Percentiles rank a stretch among this genome's conserved stretches.
phyloP scores from a whole-genome alignment of 2,888 invertebrate species.

The Cosmopolites sordidus region DNA sequence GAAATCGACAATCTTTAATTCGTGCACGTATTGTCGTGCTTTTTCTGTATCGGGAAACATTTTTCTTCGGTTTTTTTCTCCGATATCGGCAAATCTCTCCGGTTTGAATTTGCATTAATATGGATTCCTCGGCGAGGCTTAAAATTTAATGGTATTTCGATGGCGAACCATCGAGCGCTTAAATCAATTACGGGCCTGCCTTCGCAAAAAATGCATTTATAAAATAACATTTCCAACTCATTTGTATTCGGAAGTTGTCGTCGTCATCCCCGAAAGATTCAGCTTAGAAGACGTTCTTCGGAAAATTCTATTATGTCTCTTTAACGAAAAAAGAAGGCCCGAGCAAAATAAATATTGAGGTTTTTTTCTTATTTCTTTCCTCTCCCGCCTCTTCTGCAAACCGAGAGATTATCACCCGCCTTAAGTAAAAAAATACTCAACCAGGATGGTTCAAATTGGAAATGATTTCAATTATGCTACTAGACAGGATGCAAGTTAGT shows the following conservation, averaged over 20 bases:
- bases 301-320: not conserved
- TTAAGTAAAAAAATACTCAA: no score
- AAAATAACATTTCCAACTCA: not conserved
- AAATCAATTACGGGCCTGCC: slow-evolving; percentile 1
- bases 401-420: no score
- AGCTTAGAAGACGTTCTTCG: not conserved
- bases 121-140: not conserved
- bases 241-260: not conserved
- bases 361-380: no score
- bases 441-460: no score
- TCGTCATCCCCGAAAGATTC: not conserved
- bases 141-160: slow-evolving; percentile 2
- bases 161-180: slow-evolving; percentile 1
- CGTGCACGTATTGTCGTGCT: not conserved
- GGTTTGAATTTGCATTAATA: not conserved
- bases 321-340: not conserved
- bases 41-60: not conserved
- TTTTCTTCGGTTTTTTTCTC: not conserved
- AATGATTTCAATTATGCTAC: no score
- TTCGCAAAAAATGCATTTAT: not conserved
- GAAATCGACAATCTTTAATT: not conserved
- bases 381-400: no score
- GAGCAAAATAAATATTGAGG: not conserved
- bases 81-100: not conserved
- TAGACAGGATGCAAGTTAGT: no score